These are phyloP conservation scores for Stramonita haemastoma DNA, from an alignment of 2,888 invertebrate genomes.

Conservation along the genomic window DNA sequence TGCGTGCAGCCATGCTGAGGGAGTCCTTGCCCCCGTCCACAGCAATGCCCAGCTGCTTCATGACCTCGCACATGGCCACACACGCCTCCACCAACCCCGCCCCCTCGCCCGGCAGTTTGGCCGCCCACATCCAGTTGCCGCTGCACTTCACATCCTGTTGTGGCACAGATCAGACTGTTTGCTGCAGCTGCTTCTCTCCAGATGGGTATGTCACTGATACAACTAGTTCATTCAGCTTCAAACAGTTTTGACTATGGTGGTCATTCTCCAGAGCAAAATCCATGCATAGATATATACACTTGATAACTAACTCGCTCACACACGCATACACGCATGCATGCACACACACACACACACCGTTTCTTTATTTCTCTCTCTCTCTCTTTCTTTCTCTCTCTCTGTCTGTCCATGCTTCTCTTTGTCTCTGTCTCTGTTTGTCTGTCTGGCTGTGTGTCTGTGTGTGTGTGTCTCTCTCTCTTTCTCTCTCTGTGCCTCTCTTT, in stretches of 20 bases:
- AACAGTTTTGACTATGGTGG: too few species aligned
- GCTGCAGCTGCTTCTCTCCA: too few species aligned
- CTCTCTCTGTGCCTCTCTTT: too few species aligned
- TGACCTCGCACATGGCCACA: slow-evolving; percentile 89
- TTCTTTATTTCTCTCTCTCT: background rate
- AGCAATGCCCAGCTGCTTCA: slow-evolving; percentile 90
- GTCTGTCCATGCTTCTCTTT: too few species aligned
- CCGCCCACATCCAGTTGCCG: slow-evolving; percentile 99
- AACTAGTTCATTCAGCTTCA: too few species aligned
- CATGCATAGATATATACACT: background rate
- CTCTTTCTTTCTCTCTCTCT: too few species aligned
- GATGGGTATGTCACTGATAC: too few species aligned
- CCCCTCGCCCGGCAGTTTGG: slow-evolving; percentile 95
- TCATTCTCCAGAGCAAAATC: background rate
- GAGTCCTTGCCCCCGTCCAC: slow-evolving; percentile 99
- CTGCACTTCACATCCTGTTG: slow-evolving; percentile 96
- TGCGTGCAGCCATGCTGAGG: slow-evolving; percentile 95
- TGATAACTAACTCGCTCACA: background rate
- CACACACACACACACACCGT: background rate
- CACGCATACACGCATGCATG: background rate
- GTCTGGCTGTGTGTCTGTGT: too few species aligned
- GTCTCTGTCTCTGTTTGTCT: too few species aligned
- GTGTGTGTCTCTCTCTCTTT: too few species aligned
- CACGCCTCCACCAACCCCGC: slow-evolving; percentile 92
- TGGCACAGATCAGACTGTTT: slow-evolving; percentile 63